These are phyloP conservation scores for Prunella strophiata DNA, from an alignment of 2,797 vertebrate species.

Conservation along the genomic window DNA sequence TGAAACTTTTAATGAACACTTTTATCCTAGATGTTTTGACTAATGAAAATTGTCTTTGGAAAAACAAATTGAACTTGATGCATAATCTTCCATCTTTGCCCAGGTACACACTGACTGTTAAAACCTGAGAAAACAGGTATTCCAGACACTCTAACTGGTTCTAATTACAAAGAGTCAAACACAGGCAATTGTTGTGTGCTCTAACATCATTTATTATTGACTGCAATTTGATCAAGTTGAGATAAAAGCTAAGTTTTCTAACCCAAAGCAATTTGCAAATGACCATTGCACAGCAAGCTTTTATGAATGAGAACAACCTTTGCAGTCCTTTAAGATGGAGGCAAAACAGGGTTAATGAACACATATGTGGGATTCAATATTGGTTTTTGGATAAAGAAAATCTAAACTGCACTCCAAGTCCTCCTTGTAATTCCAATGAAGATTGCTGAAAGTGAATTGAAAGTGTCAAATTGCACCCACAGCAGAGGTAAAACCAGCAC, in stretches of 20 bases:
- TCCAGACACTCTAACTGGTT: not conserved
- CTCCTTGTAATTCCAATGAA: not conserved
- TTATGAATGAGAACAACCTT: not conserved
- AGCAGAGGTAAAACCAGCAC: not conserved
- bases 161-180: not conserved
- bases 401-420: not conserved
- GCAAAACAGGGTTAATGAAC: not conserved
- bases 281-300: not conserved
- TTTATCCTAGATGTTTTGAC: not conserved
- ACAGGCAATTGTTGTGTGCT: not conserved
- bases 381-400: not conserved
- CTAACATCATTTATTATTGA: not conserved
- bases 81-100: not conserved
- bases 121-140: not conserved
- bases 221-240: not conserved
- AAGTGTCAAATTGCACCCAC: not conserved
- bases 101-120: not conserved
- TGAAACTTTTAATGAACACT: not conserved
- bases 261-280: not conserved
- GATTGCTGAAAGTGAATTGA: not conserved
- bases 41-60: not conserved
- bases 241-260: not conserved
- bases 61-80: not conserved
- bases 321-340: not conserved
- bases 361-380: fast-evolving